phyloP scores from a whole-genome alignment of 2,797 vertebrate genomes.

The Hyperoplus immaculatus region DNA sequence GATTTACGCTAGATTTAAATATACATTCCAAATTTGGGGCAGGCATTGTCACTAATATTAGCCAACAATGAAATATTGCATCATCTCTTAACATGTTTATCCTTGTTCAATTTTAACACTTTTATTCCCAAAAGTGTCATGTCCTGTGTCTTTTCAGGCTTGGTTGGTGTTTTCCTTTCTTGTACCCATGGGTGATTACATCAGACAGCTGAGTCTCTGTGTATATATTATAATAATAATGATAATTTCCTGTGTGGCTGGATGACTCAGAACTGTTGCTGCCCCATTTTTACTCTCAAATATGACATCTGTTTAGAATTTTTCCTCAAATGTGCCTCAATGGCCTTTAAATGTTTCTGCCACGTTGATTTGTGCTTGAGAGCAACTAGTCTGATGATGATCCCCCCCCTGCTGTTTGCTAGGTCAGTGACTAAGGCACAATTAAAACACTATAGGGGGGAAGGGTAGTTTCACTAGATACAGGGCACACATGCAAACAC shows the following conservation, averaged over 20 bases:
- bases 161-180: not conserved
- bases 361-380: conserved; percentile 10
- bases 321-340: conserved; percentile 30
- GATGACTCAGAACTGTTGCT: conserved; percentile 42
- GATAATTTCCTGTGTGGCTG: conserved; percentile 1
- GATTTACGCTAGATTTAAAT: not conserved
- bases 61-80: not conserved
- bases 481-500: conserved; percentile 44
- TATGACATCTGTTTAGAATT: conserved; percentile 40
- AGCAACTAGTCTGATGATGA: conserved; percentile 12
- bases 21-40: not conserved
- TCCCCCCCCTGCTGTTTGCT: conserved; percentile 18
- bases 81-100: not conserved
- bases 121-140: not conserved
- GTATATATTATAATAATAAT: not conserved
- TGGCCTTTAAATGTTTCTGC: conserved; percentile 41
- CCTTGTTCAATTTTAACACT: not conserved
- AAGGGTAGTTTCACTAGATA: conserved; percentile 25
- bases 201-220: conserved; percentile 29
- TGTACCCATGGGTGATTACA: not conserved
- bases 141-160: not conserved
- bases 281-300: conserved; percentile 62
- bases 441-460: conserved; percentile 53
- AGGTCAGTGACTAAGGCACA: conserved; percentile 62
- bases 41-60: not conserved